phyloP scores from a whole-genome alignment of 1,140 invertebrate genomes.

The Trichonephila inaurata region DNA sequence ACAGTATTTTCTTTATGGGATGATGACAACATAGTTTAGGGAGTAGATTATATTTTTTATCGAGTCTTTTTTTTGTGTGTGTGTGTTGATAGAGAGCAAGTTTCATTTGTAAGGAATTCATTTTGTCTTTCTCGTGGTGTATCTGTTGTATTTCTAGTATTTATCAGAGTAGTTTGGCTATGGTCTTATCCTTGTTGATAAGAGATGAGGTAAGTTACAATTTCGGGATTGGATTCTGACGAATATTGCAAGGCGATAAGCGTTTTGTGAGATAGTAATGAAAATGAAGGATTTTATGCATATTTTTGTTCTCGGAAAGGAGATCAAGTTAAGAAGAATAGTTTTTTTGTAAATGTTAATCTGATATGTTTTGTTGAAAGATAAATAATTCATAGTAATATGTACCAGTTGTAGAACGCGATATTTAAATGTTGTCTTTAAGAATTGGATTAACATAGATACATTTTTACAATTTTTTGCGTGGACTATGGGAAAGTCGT shows the following conservation, averaged over 20 bases:
- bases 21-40: background rate
- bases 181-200: background rate
- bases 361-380: no score
- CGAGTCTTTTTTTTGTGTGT: background rate
- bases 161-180: background rate
- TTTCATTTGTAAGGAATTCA: background rate
- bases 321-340: no score
- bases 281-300: background rate
- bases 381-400: no score
- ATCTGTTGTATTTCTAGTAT: background rate
- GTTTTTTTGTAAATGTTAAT: no score
- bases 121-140: background rate
- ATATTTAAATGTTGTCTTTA: no score
- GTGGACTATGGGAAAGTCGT: no score
- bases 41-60: background rate
- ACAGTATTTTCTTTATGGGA: background rate
- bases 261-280: background rate
- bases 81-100: background rate
- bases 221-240: background rate
- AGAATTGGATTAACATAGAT: no score
- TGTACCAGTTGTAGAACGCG: no score
- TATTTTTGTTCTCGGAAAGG: no score
- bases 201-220: background rate
- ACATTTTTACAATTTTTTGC: no score
- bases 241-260: background rate